These are phyloP conservation scores for Zygaena filipendulae DNA, from an alignment of 2,888 invertebrate species.

Conservation along the genomic window DNA sequence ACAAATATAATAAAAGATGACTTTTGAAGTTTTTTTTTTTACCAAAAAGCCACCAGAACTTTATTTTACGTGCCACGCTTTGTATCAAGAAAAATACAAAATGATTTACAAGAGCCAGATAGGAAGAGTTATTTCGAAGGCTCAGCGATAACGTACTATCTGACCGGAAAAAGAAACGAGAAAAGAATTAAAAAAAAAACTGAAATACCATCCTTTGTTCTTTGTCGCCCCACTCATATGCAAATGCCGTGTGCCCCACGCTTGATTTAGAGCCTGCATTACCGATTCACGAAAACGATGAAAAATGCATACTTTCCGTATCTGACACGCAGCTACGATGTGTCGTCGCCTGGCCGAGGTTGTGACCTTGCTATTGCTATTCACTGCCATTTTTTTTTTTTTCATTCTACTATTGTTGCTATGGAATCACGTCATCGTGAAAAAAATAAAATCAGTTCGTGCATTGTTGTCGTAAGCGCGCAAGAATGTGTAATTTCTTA, in stretches of 20 bases:
- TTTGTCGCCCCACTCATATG: slow-evolving; percentile 61
- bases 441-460: too few relatives aligned
- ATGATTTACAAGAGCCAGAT: slow-evolving; percentile 47
- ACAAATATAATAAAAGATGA: too few relatives aligned
- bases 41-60: too few relatives aligned
- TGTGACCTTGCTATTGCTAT: slow-evolving; percentile 3
- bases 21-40: too few relatives aligned
- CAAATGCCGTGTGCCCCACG: slow-evolving; percentile 41
- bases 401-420: too few relatives aligned
- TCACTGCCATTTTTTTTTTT: too few relatives aligned
- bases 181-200: slow-evolving; percentile 22
- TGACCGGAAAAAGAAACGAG: slow-evolving; percentile 22
- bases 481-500: too few relatives aligned
- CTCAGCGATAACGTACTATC: slow-evolving; percentile 50
- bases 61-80: too few relatives aligned
- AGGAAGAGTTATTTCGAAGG: slow-evolving; percentile 36
- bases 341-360: slow-evolving; percentile 1
- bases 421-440: too few relatives aligned
- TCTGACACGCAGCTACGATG: slow-evolving; percentile 16
- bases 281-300: slow-evolving; percentile 42
- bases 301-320: slow-evolving; percentile 30
- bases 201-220: slow-evolving; percentile 37
- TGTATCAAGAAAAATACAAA: too few relatives aligned
- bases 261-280: slow-evolving; percentile 53
- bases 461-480: too few relatives aligned